These are phyloP conservation scores for Pachycephus smyrnensis DNA, from an alignment of 2,888 invertebrate species.

Conservation along the genomic window DNA sequence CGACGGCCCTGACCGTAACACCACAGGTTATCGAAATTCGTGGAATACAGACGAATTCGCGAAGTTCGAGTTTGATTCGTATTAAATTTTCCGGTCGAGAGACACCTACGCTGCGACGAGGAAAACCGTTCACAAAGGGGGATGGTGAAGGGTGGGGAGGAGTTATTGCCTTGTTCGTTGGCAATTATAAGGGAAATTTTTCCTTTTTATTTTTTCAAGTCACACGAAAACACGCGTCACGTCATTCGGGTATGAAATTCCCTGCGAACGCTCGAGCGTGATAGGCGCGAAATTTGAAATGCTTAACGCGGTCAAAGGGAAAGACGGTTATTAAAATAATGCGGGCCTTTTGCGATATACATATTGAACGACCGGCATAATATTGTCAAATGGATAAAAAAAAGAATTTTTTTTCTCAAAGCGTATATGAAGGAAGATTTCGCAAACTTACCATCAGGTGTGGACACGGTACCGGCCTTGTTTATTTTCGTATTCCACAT, in stretches of 20 bases:
- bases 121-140: background rate
- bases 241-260: background rate
- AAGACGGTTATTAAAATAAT: background rate
- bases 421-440: background rate
- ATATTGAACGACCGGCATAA: background rate
- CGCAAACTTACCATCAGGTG: slow-evolving; percentile 80
- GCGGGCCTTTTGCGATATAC: background rate
- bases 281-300: no score
- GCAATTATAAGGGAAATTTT: background rate
- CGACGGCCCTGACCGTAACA: background rate
- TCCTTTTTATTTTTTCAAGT: background rate
- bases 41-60: background rate
- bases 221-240: background rate
- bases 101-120: background rate
- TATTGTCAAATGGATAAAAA: background rate
- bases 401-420: no score
- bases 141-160: background rate
- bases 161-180: background rate
- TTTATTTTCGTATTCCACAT: slow-evolving; percentile 72
- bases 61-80: background rate
- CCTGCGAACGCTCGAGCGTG: background rate
- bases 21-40: background rate
- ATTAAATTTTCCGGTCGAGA: background rate
- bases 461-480: slow-evolving; percentile 84
- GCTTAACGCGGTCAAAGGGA: background rate